These are phyloP conservation scores for Oncorhynchus mykiss DNA, from an alignment of 2,113 vertebrate genomes.

Conservation along the genomic window DNA sequence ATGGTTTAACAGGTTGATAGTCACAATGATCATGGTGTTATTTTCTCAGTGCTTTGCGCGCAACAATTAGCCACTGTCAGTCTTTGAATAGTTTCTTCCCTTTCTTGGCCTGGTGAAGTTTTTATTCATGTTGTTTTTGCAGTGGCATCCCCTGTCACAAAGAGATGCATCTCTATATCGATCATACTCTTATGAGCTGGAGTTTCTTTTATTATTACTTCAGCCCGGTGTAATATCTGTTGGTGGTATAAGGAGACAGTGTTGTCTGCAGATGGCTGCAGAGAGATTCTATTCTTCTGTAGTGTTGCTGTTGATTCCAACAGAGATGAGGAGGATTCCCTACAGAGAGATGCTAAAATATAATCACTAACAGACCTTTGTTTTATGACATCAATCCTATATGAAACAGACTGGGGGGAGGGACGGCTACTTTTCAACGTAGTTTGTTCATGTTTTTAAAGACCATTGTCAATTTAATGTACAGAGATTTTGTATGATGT, in stretches of 20 bases:
- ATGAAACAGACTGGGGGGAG: background rate
- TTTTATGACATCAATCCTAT: slow-evolving; percentile 1
- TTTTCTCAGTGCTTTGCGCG: background rate
- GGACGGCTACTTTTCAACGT: background rate
- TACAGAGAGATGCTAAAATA: background rate
- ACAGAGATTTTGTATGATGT: too few relatives aligned
- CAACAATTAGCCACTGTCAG: background rate
- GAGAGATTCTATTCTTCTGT: background rate
- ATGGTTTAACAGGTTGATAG: background rate
- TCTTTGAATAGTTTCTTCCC: background rate
- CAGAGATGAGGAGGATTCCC: background rate
- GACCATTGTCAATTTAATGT: too few relatives aligned
- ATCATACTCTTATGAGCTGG: background rate
- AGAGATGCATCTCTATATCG: background rate
- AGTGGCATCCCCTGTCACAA: background rate
- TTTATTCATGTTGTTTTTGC: background rate
- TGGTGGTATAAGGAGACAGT: background rate
- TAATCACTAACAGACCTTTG: background rate
- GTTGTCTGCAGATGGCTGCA: too few relatives aligned
- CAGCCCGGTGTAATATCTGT: too few relatives aligned
- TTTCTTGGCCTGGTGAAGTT: background rate
- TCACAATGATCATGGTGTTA: background rate
- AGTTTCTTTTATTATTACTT: too few relatives aligned
- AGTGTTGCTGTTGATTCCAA: background rate
- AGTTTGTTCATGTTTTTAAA: too few relatives aligned